These are phyloP conservation scores for Paraescarpia echinospica DNA, from an alignment of 1,140 invertebrate species.

Conservation along the genomic window DNA sequence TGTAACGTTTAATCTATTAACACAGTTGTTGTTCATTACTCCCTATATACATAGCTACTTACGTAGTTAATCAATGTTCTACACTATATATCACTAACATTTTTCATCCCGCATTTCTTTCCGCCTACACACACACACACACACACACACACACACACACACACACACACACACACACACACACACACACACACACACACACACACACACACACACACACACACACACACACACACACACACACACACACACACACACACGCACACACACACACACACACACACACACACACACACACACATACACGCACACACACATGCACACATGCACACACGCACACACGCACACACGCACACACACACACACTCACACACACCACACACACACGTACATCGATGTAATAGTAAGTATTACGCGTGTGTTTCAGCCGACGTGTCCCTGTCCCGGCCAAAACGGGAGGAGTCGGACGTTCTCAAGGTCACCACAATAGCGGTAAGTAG, in stretches of 20 bases:
- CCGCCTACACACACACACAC: no score
- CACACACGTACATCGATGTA: neutral
- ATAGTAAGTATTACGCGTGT: neutral
- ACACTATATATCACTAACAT: no score
- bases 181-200: slow-evolving; percentile 23
- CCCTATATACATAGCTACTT: no score
- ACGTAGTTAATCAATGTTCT: no score
- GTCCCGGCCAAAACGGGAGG: neutral
- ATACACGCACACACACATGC: slow-evolving; percentile 3
- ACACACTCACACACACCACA: neutral
- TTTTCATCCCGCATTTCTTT: no score
- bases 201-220: slow-evolving; percentile 19
- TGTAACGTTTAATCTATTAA: no score
- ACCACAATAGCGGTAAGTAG: neutral
- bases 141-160: slow-evolving; percentile 25
- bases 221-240: slow-evolving; percentile 27
- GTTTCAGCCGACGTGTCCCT: neutral
- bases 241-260: slow-evolving; percentile 28
- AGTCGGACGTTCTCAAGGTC: neutral
- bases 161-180: slow-evolving; percentile 23
- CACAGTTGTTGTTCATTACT: no score
- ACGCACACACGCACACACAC: neutral
- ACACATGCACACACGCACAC: neutral
- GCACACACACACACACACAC: slow-evolving; percentile 28
- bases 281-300: slow-evolving; percentile 26